Percentiles rank a stretch among this genome's conserved stretches.
Conservation (phyloP, 2,113 vertebrate species). For the Ursus arctos region DNA sequence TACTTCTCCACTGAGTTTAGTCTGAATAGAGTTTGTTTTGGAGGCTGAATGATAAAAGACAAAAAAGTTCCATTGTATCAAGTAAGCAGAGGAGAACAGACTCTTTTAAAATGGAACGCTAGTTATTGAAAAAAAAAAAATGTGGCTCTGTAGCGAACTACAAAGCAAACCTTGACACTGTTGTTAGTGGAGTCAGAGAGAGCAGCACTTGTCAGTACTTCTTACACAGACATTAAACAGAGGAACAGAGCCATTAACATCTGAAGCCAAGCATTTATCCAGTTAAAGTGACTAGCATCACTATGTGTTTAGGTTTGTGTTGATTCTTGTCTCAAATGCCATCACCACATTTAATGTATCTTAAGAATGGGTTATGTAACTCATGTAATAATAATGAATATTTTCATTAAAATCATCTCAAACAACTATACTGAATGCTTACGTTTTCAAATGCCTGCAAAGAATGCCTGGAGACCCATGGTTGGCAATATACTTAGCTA, state of each 20-base stretch:
- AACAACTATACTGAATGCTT: neutral
- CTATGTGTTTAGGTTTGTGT: neutral
- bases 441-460: neutral
- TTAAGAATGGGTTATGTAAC: neutral
- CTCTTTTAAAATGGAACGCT: neutral
- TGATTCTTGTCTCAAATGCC: constrained; percentile 35
- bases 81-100: neutral
- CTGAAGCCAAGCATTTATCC: neutral
- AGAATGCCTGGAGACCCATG: neutral
- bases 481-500: neutral
- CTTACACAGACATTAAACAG: neutral
- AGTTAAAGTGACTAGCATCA: neutral
- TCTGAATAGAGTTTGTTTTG: neutral
- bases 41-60: neutral
- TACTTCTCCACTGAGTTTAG: neutral
- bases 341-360: neutral
- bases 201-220: neutral
- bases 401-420: constrained; percentile 34
- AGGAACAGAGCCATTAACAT: neutral
- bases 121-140: neutral
- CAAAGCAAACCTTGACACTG: neutral
- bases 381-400: neutral
- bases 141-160: neutral
- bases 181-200: neutral
- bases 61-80: neutral